phyloP scores from a whole-genome alignment of 2,113 vertebrate genomes.

The Limnothrissa miodon region DNA sequence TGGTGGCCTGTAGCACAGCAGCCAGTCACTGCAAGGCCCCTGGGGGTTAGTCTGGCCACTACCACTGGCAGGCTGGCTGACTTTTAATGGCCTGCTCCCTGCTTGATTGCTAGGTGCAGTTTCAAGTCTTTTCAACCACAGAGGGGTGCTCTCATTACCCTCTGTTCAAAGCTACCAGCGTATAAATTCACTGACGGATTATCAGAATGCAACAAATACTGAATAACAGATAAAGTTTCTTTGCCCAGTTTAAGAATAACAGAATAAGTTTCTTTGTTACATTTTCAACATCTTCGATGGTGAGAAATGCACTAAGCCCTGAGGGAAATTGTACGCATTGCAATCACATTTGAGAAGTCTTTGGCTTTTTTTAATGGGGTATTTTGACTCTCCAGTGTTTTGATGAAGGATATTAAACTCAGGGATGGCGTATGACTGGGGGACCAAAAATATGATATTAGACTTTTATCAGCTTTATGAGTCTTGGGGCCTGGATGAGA shows the following conservation, averaged over 20 bases:
- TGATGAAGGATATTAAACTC: neutral
- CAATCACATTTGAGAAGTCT: neutral
- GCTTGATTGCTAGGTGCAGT: neutral
- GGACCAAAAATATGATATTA: neutral
- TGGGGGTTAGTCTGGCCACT: neutral
- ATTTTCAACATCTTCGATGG: neutral
- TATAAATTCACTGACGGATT: neutral
- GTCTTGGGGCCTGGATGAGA: neutral
- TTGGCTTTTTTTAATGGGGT: neutral
- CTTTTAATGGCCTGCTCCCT: neutral
- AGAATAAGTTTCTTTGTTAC: too few species aligned
- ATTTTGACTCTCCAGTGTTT: neutral
- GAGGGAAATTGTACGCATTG: neutral
- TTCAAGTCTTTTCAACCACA: neutral
- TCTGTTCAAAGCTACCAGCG: neutral
- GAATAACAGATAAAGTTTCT: neutral
- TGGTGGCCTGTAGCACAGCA: neutral
- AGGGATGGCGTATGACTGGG: neutral
- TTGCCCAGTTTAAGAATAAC: too few species aligned
- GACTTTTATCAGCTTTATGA: neutral
- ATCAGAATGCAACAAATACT: neutral
- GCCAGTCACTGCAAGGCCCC: neutral
- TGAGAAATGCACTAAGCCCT: neutral
- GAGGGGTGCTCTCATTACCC: neutral
- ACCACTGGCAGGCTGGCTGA: neutral